Evolutionary conservation across 1,140 invertebrate genomes (phyloP).

Genomic region (Mercenaria mercenaria): DNA sequence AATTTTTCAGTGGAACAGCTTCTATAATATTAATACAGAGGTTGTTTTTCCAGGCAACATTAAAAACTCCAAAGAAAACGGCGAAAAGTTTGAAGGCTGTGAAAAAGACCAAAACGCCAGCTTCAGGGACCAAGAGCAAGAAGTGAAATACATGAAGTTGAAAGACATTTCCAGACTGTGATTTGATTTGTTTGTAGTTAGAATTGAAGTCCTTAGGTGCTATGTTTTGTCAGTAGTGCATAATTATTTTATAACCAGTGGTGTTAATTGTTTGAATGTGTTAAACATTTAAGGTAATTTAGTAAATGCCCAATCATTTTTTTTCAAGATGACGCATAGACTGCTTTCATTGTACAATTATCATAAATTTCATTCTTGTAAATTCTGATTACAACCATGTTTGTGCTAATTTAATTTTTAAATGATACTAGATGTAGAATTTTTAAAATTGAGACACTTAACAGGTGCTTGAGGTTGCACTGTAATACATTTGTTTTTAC

Average conservation of each 20-base stretch:
- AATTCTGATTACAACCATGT: background rate
- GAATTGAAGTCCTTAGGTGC: background rate
- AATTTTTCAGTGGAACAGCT: background rate
- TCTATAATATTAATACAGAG: background rate
- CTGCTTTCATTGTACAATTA: background rate
- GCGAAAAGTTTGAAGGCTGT: conserved; percentile 22
- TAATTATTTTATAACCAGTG: background rate
- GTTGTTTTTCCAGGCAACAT: conserved; percentile 44
- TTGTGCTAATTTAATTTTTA: background rate
- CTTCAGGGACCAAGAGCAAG: background rate
- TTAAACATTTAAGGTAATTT: too few relatives aligned
- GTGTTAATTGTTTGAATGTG: too few relatives aligned
- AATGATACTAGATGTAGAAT: background rate
- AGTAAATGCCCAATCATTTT: background rate
- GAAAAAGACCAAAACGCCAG: background rate
- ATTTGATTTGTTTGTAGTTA: background rate
- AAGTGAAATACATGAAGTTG: background rate
- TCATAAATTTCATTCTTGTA: background rate
- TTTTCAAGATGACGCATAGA: background rate
- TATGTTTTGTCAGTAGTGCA: background rate
- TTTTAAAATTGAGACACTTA: background rate
- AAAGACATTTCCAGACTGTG: background rate
- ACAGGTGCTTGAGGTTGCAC: background rate
- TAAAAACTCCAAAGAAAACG: conserved; percentile 55
- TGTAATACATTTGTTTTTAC: background rate